phyloP scores from a whole-genome alignment of 2,888 invertebrate genomes.

The Prosopocoilus inquinatus region DNA sequence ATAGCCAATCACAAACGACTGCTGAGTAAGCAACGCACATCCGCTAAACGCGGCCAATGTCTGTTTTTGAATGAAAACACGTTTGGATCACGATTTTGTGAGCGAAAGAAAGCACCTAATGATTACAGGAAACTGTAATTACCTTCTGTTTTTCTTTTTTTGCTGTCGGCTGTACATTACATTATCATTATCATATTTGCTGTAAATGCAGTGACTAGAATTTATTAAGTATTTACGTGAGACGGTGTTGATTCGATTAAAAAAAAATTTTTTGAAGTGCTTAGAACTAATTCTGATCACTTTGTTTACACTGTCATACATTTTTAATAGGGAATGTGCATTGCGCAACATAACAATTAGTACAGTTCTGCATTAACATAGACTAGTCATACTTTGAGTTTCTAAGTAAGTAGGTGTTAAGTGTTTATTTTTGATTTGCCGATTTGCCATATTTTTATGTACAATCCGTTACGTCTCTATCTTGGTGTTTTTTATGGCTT shows the following conservation, averaged over 20 bases:
- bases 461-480: background rate
- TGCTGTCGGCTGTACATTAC: background rate
- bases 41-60: too few relatives aligned
- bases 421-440: slow-evolving; percentile 38
- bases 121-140: too few relatives aligned
- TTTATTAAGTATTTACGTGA: background rate
- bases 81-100: too few relatives aligned
- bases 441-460: slow-evolving; percentile 38
- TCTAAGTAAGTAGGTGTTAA: slow-evolving; percentile 42
- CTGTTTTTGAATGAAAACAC: too few relatives aligned
- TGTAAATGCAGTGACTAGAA: background rate
- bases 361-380: slow-evolving; percentile 38
- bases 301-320: background rate
- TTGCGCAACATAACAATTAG: slow-evolving; percentile 33
- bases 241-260: background rate
- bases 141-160: too few relatives aligned
- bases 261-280: background rate
- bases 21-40: too few relatives aligned
- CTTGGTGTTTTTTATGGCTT: slow-evolving; percentile 23
- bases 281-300: background rate
- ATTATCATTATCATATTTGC: background rate
- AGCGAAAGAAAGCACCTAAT: too few relatives aligned
- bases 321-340: slow-evolving; percentile 22
- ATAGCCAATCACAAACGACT: too few relatives aligned
- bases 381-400: slow-evolving; percentile 40